Percentiles rank a stretch among this genome's conserved stretches.
These are phyloP conservation scores for Melanotaenia parkinsoni DNA, from an alignment of 2,797 vertebrate genomes.

Conservation along the genomic window DNA sequence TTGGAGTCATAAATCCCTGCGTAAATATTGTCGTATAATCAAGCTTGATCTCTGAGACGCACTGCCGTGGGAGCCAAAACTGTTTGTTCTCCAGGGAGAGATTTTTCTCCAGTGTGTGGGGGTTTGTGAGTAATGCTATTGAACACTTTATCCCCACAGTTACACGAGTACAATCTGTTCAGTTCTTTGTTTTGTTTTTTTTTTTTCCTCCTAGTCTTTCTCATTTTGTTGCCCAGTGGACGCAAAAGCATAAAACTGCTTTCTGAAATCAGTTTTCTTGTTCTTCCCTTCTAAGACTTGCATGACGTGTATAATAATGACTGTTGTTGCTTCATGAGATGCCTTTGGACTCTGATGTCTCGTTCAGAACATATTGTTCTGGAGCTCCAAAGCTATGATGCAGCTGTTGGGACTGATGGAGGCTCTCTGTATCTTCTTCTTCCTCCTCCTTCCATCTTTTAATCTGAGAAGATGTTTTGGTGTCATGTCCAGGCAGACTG, in stretches of 20 bases:
- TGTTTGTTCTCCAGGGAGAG: conserved; percentile 27
- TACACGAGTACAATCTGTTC: conserved; percentile 43
- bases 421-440: not conserved
- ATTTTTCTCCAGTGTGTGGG: not conserved
- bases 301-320: not conserved
- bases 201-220: not conserved
- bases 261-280: not conserved
- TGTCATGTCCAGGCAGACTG: not conserved
- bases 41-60: conserved; percentile 22
- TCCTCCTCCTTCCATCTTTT: no score
- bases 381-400: not conserved
- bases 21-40: conserved; percentile 36
- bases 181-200: not conserved
- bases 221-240: conserved; percentile 8
- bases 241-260: not conserved
- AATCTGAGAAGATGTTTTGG: not conserved
- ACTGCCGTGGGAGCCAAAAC: conserved; percentile 23
- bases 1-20: not conserved
- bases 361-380: not conserved
- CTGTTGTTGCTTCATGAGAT: not conserved
- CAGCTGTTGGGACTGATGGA: conserved; percentile 20
- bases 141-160: conserved; percentile 59
- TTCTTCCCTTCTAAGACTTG: not conserved
- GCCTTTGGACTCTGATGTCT: not conserved
- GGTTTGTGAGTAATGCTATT: conserved; percentile 35